Conservation (phyloP, 2,888 invertebrate species). For the Eupithecia tripunctaria region DNA sequence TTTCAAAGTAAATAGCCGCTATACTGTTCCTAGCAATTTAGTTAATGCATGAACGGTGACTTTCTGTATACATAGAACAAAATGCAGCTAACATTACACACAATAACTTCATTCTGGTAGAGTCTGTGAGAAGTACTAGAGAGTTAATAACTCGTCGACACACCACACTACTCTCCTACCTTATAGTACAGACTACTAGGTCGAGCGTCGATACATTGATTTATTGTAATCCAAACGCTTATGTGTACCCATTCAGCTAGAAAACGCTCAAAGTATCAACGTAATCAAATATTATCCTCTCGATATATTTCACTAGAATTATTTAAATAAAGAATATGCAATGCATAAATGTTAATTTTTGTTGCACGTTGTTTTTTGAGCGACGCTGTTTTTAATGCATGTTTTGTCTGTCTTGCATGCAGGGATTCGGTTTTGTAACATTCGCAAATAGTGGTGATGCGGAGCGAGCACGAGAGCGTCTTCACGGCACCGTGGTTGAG, state of each 20-base stretch:
- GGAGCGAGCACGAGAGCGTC: slow-evolving; percentile 99
- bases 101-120: slow-evolving; percentile 69
- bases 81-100: slow-evolving; percentile 82
- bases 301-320: slow-evolving; percentile 81
- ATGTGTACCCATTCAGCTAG: slow-evolving; percentile 84
- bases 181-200: slow-evolving; percentile 76
- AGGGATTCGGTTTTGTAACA: slow-evolving; percentile 99
- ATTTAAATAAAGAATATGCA: slow-evolving; percentile 83
- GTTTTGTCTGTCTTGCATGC: slow-evolving; percentile 98
- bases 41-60: slow-evolving; percentile 78
- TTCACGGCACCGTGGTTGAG: slow-evolving; percentile 99
- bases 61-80: slow-evolving; percentile 71
- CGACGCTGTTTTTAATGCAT: slow-evolving; percentile 94
- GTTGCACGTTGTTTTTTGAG: slow-evolving; percentile 92
- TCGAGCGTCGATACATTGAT: slow-evolving; percentile 75
- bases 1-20: slow-evolving; percentile 30
- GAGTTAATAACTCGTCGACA: slow-evolving; percentile 53
- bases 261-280: slow-evolving; percentile 85
- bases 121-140: slow-evolving; percentile 65
- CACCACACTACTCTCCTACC: slow-evolving; percentile 66
- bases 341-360: slow-evolving; percentile 88
- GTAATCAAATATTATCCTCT: slow-evolving; percentile 76
- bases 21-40: slow-evolving; percentile 46
- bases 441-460: slow-evolving; percentile 99
- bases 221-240: slow-evolving; percentile 81